Evolutionary conservation across 30 jellyfish, hydroid and myxozoan genomes (phyloP), one percentile per base, ranked within the genome.

Genomic region (Mastigias papua): DNA sequence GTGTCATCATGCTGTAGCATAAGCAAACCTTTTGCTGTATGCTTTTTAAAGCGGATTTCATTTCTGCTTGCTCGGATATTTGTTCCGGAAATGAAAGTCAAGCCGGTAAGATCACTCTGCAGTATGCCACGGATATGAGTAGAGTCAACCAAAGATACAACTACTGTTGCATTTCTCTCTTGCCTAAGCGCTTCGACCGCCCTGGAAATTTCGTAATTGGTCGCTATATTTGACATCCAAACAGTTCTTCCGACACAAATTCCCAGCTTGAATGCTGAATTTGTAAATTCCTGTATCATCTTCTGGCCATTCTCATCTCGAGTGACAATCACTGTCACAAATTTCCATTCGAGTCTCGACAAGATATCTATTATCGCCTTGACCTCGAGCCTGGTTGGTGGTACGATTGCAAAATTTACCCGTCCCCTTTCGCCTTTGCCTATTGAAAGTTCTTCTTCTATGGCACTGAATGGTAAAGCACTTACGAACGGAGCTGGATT

Each of bases 261-360:
- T 66, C 88, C 97, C 0, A 30, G 46, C 20, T 23, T 23, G 22
- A 6, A 11, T 3, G 90, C 65, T n/a, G 25, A 30, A 5, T 35
- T 29, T 17, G 63, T 31, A 50, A 92, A 69, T 0, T 22, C 34
- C n/a, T 27, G 74, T 5, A 93, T 79, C 33, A 49, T 84, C 8
- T 65, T 25, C n/a, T 69, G 82, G 20, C 92, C 97, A 70, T 73
- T 60, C 32, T 27, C 61, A 48, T 89, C 98, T 35, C 67, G 22
- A 3, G 97, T 69, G 13, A 80, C 80, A 9, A 92, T 66, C 19
- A 86, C 78, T 15, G 97, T 32, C 19, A 87, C 76, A 79, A 86
- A 86, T 21, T 67, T 87, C 95, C 97, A 92, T 20, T 80, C 34
- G n/a, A 92, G 86, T 6, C 61, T 19, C 22, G 26, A 48, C 42